These are phyloP conservation scores for Vespertilio murinus DNA, from an alignment of 2,797 vertebrate species.

Conservation along the genomic window DNA sequence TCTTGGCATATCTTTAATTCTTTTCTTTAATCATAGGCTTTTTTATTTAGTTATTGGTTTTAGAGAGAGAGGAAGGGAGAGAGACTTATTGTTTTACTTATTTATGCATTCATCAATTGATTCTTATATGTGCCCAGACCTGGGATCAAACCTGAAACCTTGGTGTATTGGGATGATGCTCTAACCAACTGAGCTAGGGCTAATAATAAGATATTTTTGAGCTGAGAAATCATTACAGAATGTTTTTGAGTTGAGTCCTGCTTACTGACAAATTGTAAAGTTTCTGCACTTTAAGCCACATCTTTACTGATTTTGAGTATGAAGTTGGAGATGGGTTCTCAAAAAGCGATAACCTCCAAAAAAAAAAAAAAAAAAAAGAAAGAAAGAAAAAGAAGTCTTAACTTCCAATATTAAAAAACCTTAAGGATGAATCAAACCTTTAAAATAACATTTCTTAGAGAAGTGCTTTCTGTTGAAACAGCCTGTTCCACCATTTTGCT, in stretches of 20 bases:
- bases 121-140: too few relatives aligned
- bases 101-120: too few relatives aligned
- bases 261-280: not conserved
- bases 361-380: not conserved
- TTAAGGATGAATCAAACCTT: not conserved
- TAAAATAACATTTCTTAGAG: not conserved
- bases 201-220: conserved; percentile 10
- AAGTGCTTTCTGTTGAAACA: conserved; percentile 3
- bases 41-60: not conserved
- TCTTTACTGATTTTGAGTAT: conserved; percentile 10
- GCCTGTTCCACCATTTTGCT: not conserved
- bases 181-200: too few relatives aligned
- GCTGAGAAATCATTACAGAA: not conserved
- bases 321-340: not conserved
- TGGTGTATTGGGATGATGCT: too few relatives aligned
- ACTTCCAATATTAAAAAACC: not conserved
- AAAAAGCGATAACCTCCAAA: not conserved
- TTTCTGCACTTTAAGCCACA: not conserved
- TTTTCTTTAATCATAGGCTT: conserved; percentile 1
- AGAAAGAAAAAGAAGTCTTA: too few relatives aligned
- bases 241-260: not conserved
- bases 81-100: too few relatives aligned
- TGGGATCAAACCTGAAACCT: too few relatives aligned
- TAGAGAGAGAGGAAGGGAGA: too few relatives aligned
- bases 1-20: not conserved